Evolutionary conservation across 2,113 vertebrate genomes (phyloP).

Genomic region (Nycticorax nycticorax): DNA sequence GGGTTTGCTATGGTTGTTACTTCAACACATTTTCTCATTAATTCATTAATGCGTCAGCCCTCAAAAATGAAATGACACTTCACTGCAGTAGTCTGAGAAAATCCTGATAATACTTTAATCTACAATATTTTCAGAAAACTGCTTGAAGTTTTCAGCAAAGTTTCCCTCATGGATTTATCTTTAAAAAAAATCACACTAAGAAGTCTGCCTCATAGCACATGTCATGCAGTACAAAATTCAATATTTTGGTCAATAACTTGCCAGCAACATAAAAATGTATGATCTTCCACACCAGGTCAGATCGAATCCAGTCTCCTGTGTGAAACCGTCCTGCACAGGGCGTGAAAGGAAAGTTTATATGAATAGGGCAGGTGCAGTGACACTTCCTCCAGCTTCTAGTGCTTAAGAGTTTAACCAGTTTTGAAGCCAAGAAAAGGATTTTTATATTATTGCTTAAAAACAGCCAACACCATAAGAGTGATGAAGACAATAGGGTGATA

Average conservation of each 20-base stretch:
- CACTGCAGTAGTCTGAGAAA: not conserved
- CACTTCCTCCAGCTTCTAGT: not conserved
- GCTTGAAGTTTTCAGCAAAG: not conserved
- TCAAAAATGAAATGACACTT: not conserved
- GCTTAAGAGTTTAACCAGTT: not conserved
- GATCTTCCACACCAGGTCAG: not conserved
- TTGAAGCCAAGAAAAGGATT: not conserved
- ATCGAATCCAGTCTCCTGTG: not conserved
- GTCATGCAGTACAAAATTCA: not conserved
- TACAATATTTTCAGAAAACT: constrained; percentile 13
- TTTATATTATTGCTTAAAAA: not conserved
- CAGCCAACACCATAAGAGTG: not conserved
- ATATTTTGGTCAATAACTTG: constrained; percentile 25
- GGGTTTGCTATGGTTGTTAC: not conserved
- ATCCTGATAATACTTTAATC: constrained; percentile 18
- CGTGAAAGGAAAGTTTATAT: not conserved
- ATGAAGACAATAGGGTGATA: not conserved
- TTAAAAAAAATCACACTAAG: not conserved
- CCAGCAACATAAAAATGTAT: constrained; percentile 22
- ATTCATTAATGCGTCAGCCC: constrained; percentile 1
- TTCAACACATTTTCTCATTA: not conserved
- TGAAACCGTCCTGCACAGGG: not conserved
- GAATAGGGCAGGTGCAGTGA: not conserved
- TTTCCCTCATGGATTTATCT: not conserved
- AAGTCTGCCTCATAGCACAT: not conserved